phyloP scores from a whole-genome alignment of 2,113 vertebrate genomes.

The Cromileptes altivelis region DNA sequence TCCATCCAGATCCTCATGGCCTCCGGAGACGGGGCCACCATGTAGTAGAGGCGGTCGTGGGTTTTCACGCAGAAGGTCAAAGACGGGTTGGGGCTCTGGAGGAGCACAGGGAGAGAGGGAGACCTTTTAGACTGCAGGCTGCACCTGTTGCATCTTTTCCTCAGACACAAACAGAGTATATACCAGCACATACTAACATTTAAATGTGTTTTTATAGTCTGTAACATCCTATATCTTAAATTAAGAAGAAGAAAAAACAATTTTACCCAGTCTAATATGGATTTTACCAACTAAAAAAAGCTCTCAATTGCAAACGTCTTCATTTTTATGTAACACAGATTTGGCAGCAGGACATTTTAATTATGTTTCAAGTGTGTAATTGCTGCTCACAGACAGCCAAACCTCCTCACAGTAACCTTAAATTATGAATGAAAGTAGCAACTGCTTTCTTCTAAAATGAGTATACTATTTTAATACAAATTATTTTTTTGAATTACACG shows the following conservation, averaged over 20 bases:
- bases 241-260: background rate
- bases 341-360: background rate
- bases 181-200: background rate
- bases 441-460: background rate
- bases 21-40: slow-evolving; percentile 95
- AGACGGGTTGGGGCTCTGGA: slow-evolving; percentile 93
- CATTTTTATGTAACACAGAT: background rate
- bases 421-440: background rate
- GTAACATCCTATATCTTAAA: background rate
- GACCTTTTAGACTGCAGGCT: slow-evolving; percentile 25
- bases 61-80: slow-evolving; percentile 99
- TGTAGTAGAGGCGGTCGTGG: slow-evolving; percentile 96
- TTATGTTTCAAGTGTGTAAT: background rate
- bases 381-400: background rate
- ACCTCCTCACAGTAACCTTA: background rate
- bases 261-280: background rate
- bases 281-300: background rate
- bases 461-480: background rate
- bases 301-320: background rate
- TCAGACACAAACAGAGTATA: slow-evolving; percentile 29
- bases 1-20: slow-evolving; percentile 94
- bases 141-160: slow-evolving; percentile 60
- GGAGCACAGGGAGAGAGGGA: slow-evolving; percentile 16
- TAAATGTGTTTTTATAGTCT: background rate
- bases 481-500: too few relatives aligned